Conservation (phyloP, 2,888 invertebrate species). For the Operophtera brumata region DNA sequence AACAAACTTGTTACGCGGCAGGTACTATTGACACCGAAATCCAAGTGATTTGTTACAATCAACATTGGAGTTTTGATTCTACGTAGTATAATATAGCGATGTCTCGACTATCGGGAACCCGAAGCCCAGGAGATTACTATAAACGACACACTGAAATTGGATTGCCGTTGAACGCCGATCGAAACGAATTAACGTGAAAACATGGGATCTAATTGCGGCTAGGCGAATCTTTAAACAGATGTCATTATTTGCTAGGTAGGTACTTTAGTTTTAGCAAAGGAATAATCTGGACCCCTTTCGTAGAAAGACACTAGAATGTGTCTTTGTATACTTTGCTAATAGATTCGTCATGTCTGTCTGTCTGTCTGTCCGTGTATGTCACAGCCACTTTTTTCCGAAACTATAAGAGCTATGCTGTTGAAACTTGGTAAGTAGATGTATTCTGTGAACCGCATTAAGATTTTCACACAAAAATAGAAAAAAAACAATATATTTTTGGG, state of each 20-base stretch:
- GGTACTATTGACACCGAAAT: background rate
- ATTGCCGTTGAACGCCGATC: constrained; percentile 39
- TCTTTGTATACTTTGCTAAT: background rate
- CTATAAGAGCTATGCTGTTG: too few species aligned
- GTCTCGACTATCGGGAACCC: constrained; percentile 39
- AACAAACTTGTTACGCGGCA: background rate
- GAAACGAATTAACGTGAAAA: constrained; percentile 31
- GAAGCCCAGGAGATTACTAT: constrained; percentile 44
- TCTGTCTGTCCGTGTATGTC: too few species aligned
- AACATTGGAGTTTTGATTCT: constrained; percentile 9
- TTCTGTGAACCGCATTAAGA: too few species aligned
- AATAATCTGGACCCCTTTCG: too few species aligned
- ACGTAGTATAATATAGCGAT: constrained; percentile 6
- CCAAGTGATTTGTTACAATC: background rate
- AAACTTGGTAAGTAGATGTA: too few species aligned
- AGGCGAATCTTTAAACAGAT: constrained; percentile 2
- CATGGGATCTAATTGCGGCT: constrained; percentile 14
- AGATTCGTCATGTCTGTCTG: too few species aligned
- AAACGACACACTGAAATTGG: constrained; percentile 43
- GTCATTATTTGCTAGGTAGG: constrained; percentile 2
- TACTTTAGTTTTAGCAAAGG: background rate
- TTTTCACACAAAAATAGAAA: too few species aligned
- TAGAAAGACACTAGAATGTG: background rate
- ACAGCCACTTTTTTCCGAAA: too few species aligned
- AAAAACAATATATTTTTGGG: too few species aligned